Conservation (phyloP, 2,113 vertebrate species). For the Trematocara nigrifrons region DNA sequence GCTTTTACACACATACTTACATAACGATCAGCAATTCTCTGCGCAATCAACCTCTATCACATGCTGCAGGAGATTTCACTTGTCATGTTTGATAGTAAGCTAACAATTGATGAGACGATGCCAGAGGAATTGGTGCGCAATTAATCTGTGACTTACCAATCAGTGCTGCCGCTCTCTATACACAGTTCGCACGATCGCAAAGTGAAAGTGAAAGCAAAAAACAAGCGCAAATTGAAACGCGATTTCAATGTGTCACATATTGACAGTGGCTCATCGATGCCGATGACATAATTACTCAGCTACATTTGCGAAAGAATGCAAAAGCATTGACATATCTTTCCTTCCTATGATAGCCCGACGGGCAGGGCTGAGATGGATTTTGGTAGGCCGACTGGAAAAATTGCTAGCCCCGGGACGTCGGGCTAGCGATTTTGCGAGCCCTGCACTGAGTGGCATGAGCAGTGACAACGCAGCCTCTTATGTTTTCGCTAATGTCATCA, state of each 20-base stretch:
- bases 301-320: background rate
- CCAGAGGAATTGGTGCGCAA: background rate
- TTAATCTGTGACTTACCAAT: background rate
- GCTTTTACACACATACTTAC: background rate
- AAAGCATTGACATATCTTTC: background rate
- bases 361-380: background rate
- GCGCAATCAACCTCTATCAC: too few species aligned
- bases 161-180: accelerated
- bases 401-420: background rate
- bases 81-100: background rate
- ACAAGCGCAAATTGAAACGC: background rate
- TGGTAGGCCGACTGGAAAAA: background rate
- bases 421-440: accelerated
- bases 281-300: background rate
- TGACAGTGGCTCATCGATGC: background rate
- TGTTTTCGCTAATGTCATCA: background rate
- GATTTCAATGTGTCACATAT: background rate
- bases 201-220: background rate
- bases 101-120: background rate
- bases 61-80: background rate
- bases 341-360: background rate
- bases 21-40: too few species aligned
- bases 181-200: accelerated
- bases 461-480: background rate
- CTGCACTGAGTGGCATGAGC: background rate